Percentiles rank a stretch among this genome's conserved stretches.
Conservation (phyloP, 2,797 vertebrate genomes). For the Poeciliopsis paucimaculata region DNA sequence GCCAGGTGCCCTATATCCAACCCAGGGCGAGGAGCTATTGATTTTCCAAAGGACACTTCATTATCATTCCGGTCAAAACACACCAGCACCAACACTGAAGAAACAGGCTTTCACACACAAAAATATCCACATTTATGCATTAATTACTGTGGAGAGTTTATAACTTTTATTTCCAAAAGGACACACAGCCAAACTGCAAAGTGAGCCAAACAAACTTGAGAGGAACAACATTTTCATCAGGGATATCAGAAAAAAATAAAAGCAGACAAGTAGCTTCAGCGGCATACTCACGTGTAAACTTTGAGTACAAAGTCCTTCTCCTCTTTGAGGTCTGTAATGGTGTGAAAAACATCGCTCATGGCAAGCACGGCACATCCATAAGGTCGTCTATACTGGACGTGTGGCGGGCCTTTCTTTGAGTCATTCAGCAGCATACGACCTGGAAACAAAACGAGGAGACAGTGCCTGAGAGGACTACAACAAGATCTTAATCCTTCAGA, state of each 20-base stretch:
- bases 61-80: slow-evolving; percentile 70
- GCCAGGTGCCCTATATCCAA: slow-evolving; percentile 64
- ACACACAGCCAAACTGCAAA: background rate
- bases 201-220: background rate
- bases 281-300: slow-evolving; percentile 96
- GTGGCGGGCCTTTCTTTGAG: slow-evolving; percentile 95
- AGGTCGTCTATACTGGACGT: slow-evolving; percentile 93
- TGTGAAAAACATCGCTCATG: slow-evolving; percentile 94
- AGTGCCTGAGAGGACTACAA: background rate
- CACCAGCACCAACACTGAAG: slow-evolving; percentile 48
- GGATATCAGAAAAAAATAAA: background rate
- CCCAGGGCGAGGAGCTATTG: slow-evolving; percentile 64
- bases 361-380: slow-evolving; percentile 97
- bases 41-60: slow-evolving; percentile 73
- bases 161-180: slow-evolving; percentile 6
- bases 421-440: slow-evolving; percentile 98
- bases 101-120: slow-evolving; percentile 41
- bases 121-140: slow-evolving; percentile 32
- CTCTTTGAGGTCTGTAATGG: slow-evolving; percentile 95
- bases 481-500: background rate
- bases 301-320: slow-evolving; percentile 99
- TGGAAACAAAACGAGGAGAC: slow-evolving; percentile 50
- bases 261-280: background rate
- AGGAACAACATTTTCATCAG: background rate
- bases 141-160: slow-evolving; percentile 3